Conservation (phyloP, 2,888 invertebrate species). For the Cosmorhoe ocellata region DNA sequence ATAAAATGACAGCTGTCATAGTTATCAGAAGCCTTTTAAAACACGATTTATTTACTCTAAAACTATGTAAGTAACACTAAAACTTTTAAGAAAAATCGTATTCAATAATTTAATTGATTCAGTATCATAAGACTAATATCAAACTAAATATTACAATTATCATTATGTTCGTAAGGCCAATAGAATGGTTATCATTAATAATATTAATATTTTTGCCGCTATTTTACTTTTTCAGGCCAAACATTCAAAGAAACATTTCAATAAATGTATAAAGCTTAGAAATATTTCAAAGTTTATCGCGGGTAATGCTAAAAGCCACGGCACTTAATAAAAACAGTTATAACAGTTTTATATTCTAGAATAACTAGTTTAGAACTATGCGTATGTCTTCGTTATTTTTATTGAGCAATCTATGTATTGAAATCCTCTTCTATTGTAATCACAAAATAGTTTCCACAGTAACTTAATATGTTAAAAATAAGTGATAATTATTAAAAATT, state of each 20-base stretch:
- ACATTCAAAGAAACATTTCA: conserved; percentile 4
- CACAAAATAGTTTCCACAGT: conserved; percentile 14
- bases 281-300: conserved; percentile 16
- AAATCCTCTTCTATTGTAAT: conserved; percentile 18
- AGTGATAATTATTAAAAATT: neutral
- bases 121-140: conserved; percentile 41
- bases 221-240: conserved; percentile 6
- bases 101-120: conserved; percentile 44
- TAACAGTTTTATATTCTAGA: conserved; percentile 15
- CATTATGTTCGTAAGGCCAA: conserved; percentile 24
- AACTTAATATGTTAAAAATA: neutral
- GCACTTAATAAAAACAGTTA: conserved; percentile 18
- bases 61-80: conserved; percentile 28
- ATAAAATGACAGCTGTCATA: neutral
- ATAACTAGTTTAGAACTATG: conserved; percentile 21
- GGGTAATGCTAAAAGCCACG: conserved; percentile 14
- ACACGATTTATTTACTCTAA: conserved; percentile 11
- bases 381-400: conserved; percentile 25
- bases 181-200: conserved; percentile 16
- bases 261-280: conserved; percentile 20
- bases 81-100: conserved; percentile 38
- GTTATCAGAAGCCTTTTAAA: conserved; percentile 12
- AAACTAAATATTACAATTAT: conserved; percentile 19
- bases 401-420: conserved; percentile 30
- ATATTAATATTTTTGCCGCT: conserved; percentile 9